Conservation (phyloP, 2,113 vertebrate genomes). For the Clarias magur region DNA sequence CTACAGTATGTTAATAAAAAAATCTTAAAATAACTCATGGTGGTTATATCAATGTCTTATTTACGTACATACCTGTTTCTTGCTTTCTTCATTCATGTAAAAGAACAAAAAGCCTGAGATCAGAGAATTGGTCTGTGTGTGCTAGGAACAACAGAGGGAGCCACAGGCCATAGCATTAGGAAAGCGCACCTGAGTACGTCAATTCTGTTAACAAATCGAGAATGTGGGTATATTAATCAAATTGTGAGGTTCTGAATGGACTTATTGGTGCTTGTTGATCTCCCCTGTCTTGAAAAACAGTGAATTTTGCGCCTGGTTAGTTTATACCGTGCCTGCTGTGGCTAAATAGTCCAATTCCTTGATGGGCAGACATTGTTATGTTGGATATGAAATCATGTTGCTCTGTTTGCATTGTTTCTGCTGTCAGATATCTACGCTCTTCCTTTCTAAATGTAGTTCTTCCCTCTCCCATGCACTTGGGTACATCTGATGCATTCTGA, state of each 20-base stretch:
- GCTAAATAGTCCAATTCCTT: no score
- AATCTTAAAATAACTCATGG: background rate
- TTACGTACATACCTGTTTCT: background rate
- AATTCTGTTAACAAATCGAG: background rate
- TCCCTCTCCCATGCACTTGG: no score
- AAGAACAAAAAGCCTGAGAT: background rate
- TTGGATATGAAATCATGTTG: no score
- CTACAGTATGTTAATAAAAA: background rate
- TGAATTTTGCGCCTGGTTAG: background rate
- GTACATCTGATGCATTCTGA: no score
- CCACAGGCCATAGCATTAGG: constrained; percentile 8
- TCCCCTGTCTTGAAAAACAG: background rate
- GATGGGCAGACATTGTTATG: no score
- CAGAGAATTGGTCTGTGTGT: background rate
- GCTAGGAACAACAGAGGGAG: constrained; percentile 18
- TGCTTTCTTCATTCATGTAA: background rate
- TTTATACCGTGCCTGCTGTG: no score
- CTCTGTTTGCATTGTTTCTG: no score
- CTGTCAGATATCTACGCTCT: no score
- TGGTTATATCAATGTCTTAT: background rate
- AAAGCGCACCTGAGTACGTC: background rate
- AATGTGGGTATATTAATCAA: background rate
- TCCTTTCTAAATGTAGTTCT: no score
- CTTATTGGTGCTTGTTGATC: no score
- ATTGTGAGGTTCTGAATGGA: background rate